phyloP scores from a whole-genome alignment of 2,113 vertebrate genomes.

The Ochotona curzoniae region DNA sequence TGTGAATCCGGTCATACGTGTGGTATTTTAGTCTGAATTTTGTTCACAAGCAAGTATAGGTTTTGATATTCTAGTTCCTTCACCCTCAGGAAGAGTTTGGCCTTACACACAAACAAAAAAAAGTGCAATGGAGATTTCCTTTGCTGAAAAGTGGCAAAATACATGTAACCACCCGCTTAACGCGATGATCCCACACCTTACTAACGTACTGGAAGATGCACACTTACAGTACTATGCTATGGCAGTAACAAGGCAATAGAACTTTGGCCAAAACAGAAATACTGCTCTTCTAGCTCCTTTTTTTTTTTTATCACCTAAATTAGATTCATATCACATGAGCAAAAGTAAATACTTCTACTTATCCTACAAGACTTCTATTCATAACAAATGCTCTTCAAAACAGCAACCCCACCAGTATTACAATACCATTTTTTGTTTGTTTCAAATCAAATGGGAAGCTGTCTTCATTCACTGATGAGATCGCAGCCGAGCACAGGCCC shows the following conservation, averaged over 20 bases:
- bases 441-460: constrained; percentile 40
- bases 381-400: constrained; percentile 43
- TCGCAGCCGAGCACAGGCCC: neutral
- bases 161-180: neutral
- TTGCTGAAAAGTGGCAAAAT: constrained; percentile 22
- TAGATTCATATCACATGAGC: constrained; percentile 36
- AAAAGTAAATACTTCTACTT: constrained; percentile 50
- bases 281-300: neutral
- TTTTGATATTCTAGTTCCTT: neutral
- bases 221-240: neutral
- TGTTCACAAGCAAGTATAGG: neutral
- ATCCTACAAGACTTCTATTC: constrained; percentile 6
- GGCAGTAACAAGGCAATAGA: neutral
- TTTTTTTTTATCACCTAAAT: constrained; percentile 27
- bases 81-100: neutral
- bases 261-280: neutral
- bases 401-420: neutral
- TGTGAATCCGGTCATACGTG: neutral
- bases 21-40: neutral
- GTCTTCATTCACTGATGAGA: constrained; percentile 1
- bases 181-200: neutral
- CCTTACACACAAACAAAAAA: neutral
- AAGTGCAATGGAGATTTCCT: neutral
- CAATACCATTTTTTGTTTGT: neutral
- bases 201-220: neutral